These are phyloP conservation scores for Cryptoprocta ferox DNA, from an alignment of 2,797 vertebrate species.

Conservation along the genomic window DNA sequence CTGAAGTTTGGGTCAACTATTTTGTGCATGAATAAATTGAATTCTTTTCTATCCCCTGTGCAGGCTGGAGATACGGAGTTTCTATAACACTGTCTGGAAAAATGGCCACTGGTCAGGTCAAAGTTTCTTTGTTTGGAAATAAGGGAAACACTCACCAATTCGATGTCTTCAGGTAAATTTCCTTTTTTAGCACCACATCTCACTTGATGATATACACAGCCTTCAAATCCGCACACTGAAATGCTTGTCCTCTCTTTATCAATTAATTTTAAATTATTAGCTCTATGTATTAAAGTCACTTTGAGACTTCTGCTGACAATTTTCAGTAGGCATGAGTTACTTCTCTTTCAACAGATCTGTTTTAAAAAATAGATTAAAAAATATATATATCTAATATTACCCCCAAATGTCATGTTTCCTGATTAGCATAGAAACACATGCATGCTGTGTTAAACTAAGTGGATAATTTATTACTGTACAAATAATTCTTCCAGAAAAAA, in stretches of 20 bases:
- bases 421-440: background rate
- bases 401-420: background rate
- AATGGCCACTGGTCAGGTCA: constrained; percentile 52
- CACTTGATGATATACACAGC: fast-evolving
- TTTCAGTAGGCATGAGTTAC: background rate
- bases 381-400: background rate
- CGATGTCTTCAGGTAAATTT: constrained; percentile 74
- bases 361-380: background rate
- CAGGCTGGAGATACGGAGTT: constrained; percentile 82
- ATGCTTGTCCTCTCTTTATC: background rate
- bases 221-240: background rate
- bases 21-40: background rate
- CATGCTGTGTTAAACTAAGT: background rate
- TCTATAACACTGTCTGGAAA: constrained; percentile 70
- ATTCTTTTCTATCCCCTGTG: background rate
- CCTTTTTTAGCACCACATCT: fast-evolving
- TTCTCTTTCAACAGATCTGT: background rate
- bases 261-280: background rate
- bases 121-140: constrained; percentile 78
- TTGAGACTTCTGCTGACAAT: background rate
- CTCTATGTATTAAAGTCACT: background rate
- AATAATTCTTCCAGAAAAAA: background rate
- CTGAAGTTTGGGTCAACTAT: background rate
- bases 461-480: background rate
- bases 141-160: constrained; percentile 78